These are phyloP conservation scores for Plecturocebus donacophilus DNA, from an alignment of 2,113 vertebrate genomes.

Conservation along the genomic window DNA sequence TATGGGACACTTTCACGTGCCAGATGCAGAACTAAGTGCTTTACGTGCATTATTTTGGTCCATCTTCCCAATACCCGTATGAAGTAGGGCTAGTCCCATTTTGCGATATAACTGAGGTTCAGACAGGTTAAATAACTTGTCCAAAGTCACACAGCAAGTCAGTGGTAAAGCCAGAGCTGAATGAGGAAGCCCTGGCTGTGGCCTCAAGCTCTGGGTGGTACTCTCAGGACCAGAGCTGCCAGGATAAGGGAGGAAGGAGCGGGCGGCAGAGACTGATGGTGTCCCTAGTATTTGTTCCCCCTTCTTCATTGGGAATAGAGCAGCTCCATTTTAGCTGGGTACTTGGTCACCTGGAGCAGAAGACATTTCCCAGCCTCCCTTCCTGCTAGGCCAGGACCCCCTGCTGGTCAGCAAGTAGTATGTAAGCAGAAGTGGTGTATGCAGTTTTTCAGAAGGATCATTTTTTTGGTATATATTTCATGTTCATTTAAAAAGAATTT, in stretches of 20 bases:
- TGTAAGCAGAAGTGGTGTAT: fast-evolving
- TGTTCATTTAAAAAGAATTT: too few relatives aligned
- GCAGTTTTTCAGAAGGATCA: background rate
- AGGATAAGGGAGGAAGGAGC: background rate
- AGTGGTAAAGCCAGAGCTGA: background rate
- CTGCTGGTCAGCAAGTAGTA: background rate
- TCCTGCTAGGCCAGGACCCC: too few relatives aligned
- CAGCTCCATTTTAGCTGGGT: background rate
- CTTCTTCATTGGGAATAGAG: background rate
- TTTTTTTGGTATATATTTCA: background rate
- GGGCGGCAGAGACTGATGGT: background rate
- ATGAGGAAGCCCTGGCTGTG: background rate
- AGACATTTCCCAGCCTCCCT: background rate
- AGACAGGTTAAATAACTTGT: background rate
- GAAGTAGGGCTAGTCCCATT: background rate
- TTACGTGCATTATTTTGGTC: background rate
- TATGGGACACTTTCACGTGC: background rate
- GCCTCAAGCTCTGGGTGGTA: background rate
- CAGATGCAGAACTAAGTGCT: background rate
- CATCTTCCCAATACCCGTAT: background rate
- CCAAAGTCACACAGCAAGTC: background rate
- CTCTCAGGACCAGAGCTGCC: background rate
- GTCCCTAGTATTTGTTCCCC: background rate
- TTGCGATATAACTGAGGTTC: background rate
- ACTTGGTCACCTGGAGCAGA: background rate